phyloP scores from a whole-genome alignment of 2,113 vertebrate genomes.

The Donacobius atricapilla region DNA sequence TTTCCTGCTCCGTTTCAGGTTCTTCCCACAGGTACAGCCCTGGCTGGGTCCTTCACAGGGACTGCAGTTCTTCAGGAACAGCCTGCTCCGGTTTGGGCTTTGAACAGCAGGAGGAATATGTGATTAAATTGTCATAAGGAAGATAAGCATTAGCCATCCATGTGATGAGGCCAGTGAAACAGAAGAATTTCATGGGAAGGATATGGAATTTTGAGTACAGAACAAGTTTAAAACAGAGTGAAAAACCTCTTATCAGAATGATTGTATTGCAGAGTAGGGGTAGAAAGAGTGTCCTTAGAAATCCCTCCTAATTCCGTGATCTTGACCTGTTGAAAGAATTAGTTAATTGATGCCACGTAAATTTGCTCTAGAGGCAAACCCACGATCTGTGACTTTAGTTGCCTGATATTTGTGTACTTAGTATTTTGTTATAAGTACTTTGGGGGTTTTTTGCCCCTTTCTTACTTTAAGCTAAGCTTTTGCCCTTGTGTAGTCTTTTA shows the following conservation, averaged over 20 bases:
- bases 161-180: background rate
- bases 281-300: background rate
- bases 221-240: background rate
- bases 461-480: background rate
- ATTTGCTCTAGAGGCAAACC: background rate
- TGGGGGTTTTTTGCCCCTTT: accelerated
- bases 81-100: background rate
- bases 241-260: background rate
- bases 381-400: background rate
- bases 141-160: background rate
- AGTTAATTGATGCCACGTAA: background rate
- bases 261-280: background rate
- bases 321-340: background rate
- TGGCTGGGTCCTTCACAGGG: background rate
- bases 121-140: background rate
- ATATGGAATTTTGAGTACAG: background rate
- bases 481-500: background rate
- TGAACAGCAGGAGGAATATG: background rate
- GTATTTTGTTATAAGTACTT: background rate
- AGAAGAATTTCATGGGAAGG: background rate
- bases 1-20: background rate
- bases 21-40: background rate
- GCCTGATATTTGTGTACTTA: background rate
- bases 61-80: background rate
- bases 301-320: background rate